Percentiles rank a stretch among this genome's conserved stretches.
These are phyloP conservation scores for Troglohyphantes excavatus DNA, from an alignment of 2,888 invertebrate species.

Conservation along the genomic window DNA sequence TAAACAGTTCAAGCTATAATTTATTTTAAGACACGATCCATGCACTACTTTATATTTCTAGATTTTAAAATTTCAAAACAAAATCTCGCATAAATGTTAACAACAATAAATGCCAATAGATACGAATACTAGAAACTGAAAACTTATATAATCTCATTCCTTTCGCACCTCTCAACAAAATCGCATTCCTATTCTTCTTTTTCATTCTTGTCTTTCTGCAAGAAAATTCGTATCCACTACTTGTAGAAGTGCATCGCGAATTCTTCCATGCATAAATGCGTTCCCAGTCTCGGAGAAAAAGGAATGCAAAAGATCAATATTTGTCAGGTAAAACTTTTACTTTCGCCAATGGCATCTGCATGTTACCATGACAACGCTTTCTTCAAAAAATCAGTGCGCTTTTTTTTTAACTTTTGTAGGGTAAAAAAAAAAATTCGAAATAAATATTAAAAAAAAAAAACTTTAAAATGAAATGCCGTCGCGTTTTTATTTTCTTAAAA, in stretches of 20 bases:
- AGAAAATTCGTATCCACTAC: conserved; percentile 11
- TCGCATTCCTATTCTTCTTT: background rate
- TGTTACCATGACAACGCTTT: conserved; percentile 22
- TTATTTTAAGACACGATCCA: too few species aligned
- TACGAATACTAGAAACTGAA: background rate
- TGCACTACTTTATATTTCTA: too few species aligned
- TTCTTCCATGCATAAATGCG: background rate
- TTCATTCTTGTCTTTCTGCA: background rate
- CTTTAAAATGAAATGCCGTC: background rate
- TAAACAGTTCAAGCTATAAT: too few species aligned
- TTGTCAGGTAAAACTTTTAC: conserved; percentile 33
- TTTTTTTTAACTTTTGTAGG: conserved; percentile 1
- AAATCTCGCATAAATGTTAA: too few species aligned
- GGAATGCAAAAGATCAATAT: conserved; percentile 28
- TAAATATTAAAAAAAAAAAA: background rate
- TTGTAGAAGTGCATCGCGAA: background rate
- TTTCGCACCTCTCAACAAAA: background rate
- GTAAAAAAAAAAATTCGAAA: background rate
- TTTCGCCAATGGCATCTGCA: conserved; percentile 11
- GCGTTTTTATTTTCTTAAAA: background rate
- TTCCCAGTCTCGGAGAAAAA: conserved; percentile 19
- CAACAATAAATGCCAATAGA: too few species aligned
- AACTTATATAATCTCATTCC: background rate
- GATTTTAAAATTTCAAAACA: too few species aligned
- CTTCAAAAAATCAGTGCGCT: background rate